Conservation (phyloP, 64 coral and sea anemone species). For the Pocillopora damicornis region DNA sequence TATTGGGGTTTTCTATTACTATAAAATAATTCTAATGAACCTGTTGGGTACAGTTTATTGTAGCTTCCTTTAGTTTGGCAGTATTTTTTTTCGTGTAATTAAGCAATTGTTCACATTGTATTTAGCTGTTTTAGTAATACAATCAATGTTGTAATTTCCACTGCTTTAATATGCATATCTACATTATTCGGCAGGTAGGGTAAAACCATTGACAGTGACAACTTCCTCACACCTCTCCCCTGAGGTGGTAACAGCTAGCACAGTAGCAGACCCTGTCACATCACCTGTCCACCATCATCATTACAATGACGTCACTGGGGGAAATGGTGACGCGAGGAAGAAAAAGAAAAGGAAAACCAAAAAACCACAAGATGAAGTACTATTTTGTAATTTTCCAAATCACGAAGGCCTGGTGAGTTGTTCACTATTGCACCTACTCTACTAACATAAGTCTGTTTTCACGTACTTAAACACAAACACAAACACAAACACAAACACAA, state of each 20-base stretch:
- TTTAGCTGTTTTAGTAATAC: no score
- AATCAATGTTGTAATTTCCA: no score
- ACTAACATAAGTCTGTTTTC: no score
- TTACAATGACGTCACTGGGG: constrained; percentile 41
- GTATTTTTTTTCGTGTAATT: no score
- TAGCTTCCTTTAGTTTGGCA: no score
- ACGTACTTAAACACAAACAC: no score
- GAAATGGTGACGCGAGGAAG: constrained; percentile 26
- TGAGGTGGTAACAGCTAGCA: constrained; percentile 17
- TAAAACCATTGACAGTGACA: neutral
- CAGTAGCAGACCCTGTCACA: constrained; percentile 10
- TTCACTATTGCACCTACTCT: no score
- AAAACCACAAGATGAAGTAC: constrained; percentile 42
- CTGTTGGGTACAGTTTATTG: no score
- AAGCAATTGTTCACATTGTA: no score
- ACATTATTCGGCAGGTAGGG: neutral
- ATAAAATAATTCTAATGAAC: neutral
- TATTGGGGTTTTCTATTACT: neutral
- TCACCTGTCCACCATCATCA: constrained; percentile 80
- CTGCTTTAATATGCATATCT: neutral
- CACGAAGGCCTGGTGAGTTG: constrained; percentile 75
- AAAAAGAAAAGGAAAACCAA: constrained; percentile 49
- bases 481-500: no score
- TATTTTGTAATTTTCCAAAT: constrained; percentile 77
- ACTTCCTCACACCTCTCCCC: constrained; percentile 22